Evolutionary conservation across 2,888 invertebrate genomes (phyloP), one percentile per base, ranked within the genome.

Genomic region (Aromia moschata): DNA sequence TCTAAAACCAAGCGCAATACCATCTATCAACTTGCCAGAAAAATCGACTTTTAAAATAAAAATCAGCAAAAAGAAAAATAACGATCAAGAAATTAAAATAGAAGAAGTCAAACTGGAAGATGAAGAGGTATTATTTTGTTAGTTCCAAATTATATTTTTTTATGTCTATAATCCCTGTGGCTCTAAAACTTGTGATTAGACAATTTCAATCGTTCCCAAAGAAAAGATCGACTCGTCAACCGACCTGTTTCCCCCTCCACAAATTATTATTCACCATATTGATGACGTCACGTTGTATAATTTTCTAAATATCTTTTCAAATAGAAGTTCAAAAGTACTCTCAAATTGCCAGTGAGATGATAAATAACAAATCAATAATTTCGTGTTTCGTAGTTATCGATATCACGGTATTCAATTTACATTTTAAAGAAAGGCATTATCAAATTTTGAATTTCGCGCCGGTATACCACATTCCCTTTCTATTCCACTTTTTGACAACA

Each of bases 1-100:
- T 1, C 31, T 67, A 38, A 64, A 67, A 59, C 40, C 55, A 30
- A 62, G 55, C 56, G 67, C 60, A 38, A 61, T 67, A 40, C 67
- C 67, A 11, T 61, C 64, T 16, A 14, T 49, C 33, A 45, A 56
- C 17, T 43, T 67, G 43, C 64, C 64, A 16, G 60, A 57, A 58
- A 67, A 64, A 58, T 64, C 64, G 3, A 64, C 62, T 16, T 60
- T 67, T 33, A 67, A 67, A 60, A 64, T 67, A 38, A 67, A 67
- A 57, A 64, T 64, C 17, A 62, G 60, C 33, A 67, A 67, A 43
- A n/a, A n/a, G n/a, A 67, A 64, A 49, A 64, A 64, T 51, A 61
- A 57, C 45, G 56, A 61, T 25, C 64, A 66, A 12, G 60, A 60
- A 55, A 54, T 62, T 31, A 64, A 64, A 54, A 60, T 64, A 16